phyloP scores from a whole-genome alignment of 2,888 invertebrate genomes.

The Brachyptera putata region DNA sequence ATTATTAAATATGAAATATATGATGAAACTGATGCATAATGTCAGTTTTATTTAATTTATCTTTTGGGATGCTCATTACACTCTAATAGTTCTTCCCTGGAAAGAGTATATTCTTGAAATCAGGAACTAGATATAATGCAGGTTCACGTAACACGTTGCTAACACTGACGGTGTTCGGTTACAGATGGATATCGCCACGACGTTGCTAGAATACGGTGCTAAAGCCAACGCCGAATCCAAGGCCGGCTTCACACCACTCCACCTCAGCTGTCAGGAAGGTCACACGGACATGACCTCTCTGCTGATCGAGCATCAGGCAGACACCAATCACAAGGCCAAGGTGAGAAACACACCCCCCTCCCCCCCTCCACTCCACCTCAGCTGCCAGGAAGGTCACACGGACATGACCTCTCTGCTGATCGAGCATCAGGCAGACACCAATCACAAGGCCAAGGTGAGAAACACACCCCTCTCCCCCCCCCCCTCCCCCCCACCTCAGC shows the following conservation, averaged over 20 bases:
- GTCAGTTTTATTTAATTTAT: no score
- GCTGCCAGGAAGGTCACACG: no score
- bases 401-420: constrained; percentile 90
- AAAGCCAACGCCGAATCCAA: constrained; percentile 90
- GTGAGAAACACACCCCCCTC: constrained; percentile 46
- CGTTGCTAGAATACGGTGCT: constrained; percentile 88
- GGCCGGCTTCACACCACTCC: constrained; percentile 93
- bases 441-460: constrained; percentile 95
- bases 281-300: constrained; percentile 92
- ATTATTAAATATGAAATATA: no score
- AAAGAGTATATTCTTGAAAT: no score
- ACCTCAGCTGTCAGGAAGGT: constrained; percentile 92
- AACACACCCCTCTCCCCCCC: no score
- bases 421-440: constrained; percentile 86
- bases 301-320: constrained; percentile 83
- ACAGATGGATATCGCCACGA: constrained; percentile 89
- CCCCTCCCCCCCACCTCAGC: constrained; percentile 92
- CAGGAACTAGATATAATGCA: no score
- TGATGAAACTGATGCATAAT: no score
- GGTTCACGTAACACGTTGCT: no score
- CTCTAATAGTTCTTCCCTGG: no score
- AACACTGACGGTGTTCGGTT: no score
- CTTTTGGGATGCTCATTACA: not conserved
- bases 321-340: constrained; percentile 81
- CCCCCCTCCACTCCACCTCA: no score